Evolutionary conservation across 2,113 vertebrate genomes (phyloP), one percentile per base, ranked within the genome.

Genomic region (Ciconia stormi): DNA sequence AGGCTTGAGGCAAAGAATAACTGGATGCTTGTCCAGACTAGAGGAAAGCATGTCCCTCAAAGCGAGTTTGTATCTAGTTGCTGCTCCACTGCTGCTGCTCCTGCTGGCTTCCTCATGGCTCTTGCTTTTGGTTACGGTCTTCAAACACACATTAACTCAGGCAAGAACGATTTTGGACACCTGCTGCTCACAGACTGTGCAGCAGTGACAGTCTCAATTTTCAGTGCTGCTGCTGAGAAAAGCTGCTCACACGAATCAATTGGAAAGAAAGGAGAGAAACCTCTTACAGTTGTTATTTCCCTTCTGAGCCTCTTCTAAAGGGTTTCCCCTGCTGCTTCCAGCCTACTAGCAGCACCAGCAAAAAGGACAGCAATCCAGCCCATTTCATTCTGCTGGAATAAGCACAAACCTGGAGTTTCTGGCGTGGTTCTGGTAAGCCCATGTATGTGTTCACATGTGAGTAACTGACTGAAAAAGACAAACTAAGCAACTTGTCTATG

Each of bases 91-190:
- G 49, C 38, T 61, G 13, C 29, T n/a, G 11, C 36, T 59, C 26
- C 67, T 27, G 23, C 16, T 8, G 47, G 38, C 46, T 61, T 61
- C 30, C 46, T 66, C 29, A 4, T 3, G 17, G 67, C 46, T 66
- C 27, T 29, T 44, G n/a, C 55, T 63, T 34, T 49, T 50, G 32
- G 15, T 44, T 30, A 44, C 20, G 7, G 25, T 21, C 56, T 71
- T 56, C 34, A 71, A 42, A 77, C 13, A 42, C n/a, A 36, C 26
- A 58, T 10, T 1, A 1, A 52, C 26, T 34, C 7, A 1, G 25
- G 8, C 16, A 77, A 34, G 50, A 49, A 70, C 0, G 1, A 63
- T 58, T 62, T 36, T 0, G 4, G 26, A 63, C 38, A 52, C 11
- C 9, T 30, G 27, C 56, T 52, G 23, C 42, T 77, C 71, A 50